A percentile compares a stretch with the other conserved stretches of the same genome.
Conservation (phyloP, 2,797 vertebrate genomes). For the Pseudopleuronectes americanus region DNA sequence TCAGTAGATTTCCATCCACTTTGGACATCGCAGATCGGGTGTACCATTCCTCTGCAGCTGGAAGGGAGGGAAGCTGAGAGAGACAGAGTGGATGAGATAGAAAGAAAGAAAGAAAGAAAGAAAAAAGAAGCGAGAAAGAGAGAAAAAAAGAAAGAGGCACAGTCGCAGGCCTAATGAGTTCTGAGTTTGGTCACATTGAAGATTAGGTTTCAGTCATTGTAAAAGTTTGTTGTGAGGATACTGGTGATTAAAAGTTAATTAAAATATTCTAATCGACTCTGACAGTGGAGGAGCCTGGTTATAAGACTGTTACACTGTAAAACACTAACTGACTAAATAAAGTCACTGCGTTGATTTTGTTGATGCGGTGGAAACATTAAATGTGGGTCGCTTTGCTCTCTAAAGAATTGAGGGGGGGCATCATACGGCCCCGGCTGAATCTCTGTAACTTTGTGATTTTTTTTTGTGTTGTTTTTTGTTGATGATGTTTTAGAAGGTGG, state of each 20-base stretch:
- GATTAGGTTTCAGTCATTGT: background rate
- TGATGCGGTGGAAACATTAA: background rate
- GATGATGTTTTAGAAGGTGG: background rate
- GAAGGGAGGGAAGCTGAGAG: slow-evolving; percentile 18
- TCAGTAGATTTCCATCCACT: slow-evolving; percentile 70
- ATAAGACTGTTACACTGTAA: background rate
- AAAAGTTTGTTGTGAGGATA: background rate
- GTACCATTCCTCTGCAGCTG: slow-evolving; percentile 73
- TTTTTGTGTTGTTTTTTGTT: background rate
- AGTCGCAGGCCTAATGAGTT: too few species aligned
- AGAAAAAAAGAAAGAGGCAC: background rate
- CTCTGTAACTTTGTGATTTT: background rate
- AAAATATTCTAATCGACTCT: background rate
- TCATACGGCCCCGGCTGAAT: background rate
- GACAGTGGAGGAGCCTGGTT: background rate
- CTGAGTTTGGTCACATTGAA: too few species aligned
- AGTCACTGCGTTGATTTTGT: too few species aligned
- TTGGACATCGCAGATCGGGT: slow-evolving; percentile 70
- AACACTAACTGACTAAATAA: background rate
- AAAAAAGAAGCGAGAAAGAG: background rate
- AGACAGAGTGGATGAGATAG: background rate
- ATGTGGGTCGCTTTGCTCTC: background rate
- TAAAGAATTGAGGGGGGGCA: background rate
- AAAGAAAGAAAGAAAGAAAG: slow-evolving; percentile 3
- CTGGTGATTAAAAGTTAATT: background rate